A percentile compares a stretch with the other conserved stretches of the same genome.
These are phyloP conservation scores for Iselma pallidipennis DNA, from an alignment of 2,888 invertebrate species.

Conservation along the genomic window DNA sequence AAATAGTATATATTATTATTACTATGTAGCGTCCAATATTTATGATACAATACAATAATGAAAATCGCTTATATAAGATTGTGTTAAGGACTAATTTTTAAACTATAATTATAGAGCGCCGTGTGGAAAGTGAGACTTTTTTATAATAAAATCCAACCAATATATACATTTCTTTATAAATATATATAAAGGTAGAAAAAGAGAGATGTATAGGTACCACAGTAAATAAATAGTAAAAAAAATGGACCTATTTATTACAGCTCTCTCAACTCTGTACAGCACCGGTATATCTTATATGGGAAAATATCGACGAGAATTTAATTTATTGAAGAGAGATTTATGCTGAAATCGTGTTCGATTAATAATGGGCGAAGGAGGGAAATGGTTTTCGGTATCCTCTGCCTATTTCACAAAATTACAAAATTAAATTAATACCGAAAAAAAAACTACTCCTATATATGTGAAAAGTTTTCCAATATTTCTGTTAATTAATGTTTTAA, in stretches of 20 bases:
- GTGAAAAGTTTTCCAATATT: no score
- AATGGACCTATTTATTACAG: slow-evolving; percentile 51
- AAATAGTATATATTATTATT: slow-evolving; percentile 36
- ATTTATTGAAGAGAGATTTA: slow-evolving; percentile 51
- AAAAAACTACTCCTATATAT: no score
- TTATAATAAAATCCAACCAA: slow-evolving; percentile 45
- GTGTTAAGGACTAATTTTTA: slow-evolving; percentile 47
- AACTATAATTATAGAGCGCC: slow-evolving; percentile 50
- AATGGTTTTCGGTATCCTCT: background rate
- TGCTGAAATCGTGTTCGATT: slow-evolving; percentile 42
- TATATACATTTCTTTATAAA: slow-evolving; percentile 30
- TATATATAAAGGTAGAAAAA: background rate
- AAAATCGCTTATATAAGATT: slow-evolving; percentile 33
- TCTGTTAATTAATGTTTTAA: no score
- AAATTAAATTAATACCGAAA: no score
- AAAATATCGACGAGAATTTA: slow-evolving; percentile 47
- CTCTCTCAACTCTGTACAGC: slow-evolving; percentile 26
- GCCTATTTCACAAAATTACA: background rate
- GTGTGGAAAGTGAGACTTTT: slow-evolving; percentile 50
- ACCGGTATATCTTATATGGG: slow-evolving; percentile 32
- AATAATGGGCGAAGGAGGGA: background rate
- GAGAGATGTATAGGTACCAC: slow-evolving; percentile 35
- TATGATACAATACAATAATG: slow-evolving; percentile 32
- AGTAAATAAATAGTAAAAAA: slow-evolving; percentile 50
- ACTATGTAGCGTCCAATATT: slow-evolving; percentile 24